Conservation (phyloP, 2,113 vertebrate genomes). For the Ceyx margarethae region DNA sequence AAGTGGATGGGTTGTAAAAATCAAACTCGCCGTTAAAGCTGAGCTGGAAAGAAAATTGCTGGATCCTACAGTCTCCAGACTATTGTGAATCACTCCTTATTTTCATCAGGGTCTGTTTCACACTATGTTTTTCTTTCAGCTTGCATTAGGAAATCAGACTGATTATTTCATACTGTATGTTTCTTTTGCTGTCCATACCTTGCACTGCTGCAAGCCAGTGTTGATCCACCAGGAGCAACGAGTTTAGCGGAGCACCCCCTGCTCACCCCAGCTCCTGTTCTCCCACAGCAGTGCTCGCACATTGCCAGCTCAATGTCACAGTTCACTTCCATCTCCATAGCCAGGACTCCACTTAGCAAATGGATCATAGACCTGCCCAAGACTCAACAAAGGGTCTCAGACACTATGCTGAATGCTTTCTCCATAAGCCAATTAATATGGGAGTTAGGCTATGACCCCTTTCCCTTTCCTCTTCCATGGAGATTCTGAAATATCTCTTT, state of each 20-base stretch:
- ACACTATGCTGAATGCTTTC: not conserved
- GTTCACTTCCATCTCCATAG: not conserved
- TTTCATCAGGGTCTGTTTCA: not conserved
- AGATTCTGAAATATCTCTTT: not conserved
- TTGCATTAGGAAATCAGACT: not conserved
- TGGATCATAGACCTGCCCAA: not conserved
- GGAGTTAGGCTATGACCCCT: not conserved
- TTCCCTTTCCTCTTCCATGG: not conserved
- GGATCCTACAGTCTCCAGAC: not conserved
- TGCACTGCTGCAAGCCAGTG: not conserved
- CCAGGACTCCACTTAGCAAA: not conserved
- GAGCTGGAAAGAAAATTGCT: not conserved
- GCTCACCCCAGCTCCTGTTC: not conserved
- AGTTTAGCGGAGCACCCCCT: not conserved
- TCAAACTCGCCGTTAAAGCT: not conserved
- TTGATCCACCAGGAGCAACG: not conserved
- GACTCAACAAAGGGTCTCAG: not conserved
- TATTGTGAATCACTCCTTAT: not conserved
- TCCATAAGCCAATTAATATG: not conserved
- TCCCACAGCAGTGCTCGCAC: rapidly evolving
- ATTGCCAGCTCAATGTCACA: rapidly evolving
- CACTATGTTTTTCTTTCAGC: not conserved
- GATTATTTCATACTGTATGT: not conserved
- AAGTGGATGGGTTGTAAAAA: not conserved
- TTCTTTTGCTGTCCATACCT: not conserved